Evolutionary conservation across 1,140 invertebrate species (phyloP), one percentile per base, ranked within the genome.

Genomic region (Zaprionus ghesquierei): DNA sequence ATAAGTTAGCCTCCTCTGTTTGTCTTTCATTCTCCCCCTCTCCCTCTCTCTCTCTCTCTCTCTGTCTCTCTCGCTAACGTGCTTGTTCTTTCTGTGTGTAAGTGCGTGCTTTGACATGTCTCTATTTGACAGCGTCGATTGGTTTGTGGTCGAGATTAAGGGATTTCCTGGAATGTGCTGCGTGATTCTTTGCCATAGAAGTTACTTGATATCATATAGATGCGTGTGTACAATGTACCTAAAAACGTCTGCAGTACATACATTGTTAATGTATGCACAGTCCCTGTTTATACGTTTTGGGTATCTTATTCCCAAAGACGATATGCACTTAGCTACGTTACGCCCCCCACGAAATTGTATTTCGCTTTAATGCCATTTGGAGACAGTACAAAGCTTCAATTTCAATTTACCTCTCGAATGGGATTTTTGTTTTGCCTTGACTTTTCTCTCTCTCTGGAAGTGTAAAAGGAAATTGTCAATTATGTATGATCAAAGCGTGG

Each of bases 381-480:
- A 61, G 46, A 9, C 25, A 53, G 22, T 33, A 69, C 58, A 49
- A 62, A 59, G 63, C 49, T 72, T 66, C 53, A 72, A 72, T 66
- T 60, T 72, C 49, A 59, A 68, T 59, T 59, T 68, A 60, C 63
- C 49, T 66, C 58, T 20, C 18, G 18, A 12, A n/a, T 27, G 1
- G 10, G 23, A 23, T 13, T 53, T 41, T 22, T 53, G 29, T 49
- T 12, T 38, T 41, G 15, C 31, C 20, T 44, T 46, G 13, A 20
- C 3, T 27, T 59, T 29, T 5, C 33, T 27, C 15, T 59, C 23
- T 5, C 33, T 27, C 15, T 18, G 22, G 59, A 46, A 31, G 63
- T 65, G 69, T 27, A 38, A 59, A 72, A 59, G 49, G 55, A 72
- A 72, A 72, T 66, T 66, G 69, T 72, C 69, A 72, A 72, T 68